Evolutionary conservation across 2,113 vertebrate genomes (phyloP).

Genomic region (Microtus montanus): DNA sequence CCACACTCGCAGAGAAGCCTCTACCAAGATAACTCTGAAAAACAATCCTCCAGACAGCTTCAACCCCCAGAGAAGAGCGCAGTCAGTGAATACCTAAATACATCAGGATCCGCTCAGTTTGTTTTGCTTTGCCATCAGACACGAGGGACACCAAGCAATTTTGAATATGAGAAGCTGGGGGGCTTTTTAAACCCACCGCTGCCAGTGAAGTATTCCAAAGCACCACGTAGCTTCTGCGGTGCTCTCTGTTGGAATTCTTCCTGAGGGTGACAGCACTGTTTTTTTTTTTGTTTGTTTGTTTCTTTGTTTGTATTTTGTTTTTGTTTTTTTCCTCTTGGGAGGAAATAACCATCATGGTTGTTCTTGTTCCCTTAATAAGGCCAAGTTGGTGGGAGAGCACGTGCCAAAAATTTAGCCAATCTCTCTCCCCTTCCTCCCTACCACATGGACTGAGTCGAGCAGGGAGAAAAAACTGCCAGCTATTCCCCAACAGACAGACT

Average conservation of each 20-base stretch:
- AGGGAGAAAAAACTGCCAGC: constrained; percentile 52
- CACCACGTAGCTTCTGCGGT: not conserved
- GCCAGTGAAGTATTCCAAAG: not conserved
- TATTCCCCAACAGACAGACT: constrained; percentile 15
- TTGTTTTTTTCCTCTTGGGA: not conserved
- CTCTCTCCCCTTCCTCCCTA: not conserved
- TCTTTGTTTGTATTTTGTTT: too few relatives aligned
- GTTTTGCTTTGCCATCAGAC: not conserved
- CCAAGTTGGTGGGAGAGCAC: not conserved
- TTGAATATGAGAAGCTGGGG: not conserved
- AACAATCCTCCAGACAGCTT: not conserved
- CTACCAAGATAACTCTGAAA: not conserved
- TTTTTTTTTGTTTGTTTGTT: constrained; percentile 21
- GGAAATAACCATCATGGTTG: not conserved
- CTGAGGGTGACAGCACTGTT: fast-evolving
- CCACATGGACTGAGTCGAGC: not conserved
- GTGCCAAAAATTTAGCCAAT: not conserved
- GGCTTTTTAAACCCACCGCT: not conserved
- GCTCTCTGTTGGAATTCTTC: not conserved
- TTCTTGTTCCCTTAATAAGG: not conserved
- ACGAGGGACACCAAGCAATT: not conserved
- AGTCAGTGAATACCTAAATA: not conserved
- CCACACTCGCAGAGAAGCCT: not conserved
- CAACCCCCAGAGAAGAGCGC: not conserved
- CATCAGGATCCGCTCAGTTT: not conserved